Percentiles rank a stretch among this genome's conserved stretches.
Evolutionary conservation across 2,888 invertebrate genomes (phyloP).

Genomic region (Plagodis pulveraria): DNA sequence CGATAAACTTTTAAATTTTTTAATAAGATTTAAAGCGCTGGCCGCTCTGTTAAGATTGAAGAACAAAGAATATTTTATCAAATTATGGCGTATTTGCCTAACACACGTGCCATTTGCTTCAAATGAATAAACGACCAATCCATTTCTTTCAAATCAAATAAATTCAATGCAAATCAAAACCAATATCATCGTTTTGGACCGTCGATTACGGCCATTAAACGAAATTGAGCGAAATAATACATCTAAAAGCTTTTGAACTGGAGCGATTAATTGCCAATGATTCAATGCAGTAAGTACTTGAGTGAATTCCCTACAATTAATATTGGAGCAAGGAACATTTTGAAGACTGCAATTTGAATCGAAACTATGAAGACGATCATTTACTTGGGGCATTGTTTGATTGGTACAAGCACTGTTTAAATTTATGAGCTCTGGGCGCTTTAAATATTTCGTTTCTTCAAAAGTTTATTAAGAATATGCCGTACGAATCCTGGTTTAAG

Average conservation of each 20-base stretch:
- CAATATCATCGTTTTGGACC: conserved; percentile 20
- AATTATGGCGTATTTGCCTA: too few relatives aligned
- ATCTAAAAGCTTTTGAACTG: conserved; percentile 39
- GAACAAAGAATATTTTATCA: too few relatives aligned
- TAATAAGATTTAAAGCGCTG: too few relatives aligned
- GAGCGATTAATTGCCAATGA: conserved; percentile 46
- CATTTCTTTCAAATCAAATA: too few relatives aligned
- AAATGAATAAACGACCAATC: too few relatives aligned
- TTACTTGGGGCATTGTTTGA: conserved; percentile 24
- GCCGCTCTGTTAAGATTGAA: too few relatives aligned
- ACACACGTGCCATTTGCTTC: too few relatives aligned
- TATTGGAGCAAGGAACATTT: conserved; percentile 46
- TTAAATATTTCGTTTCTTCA: too few relatives aligned
- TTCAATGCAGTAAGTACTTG: conserved; percentile 42
- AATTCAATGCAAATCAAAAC: conserved; percentile 4
- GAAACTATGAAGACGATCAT: conserved; percentile 32
- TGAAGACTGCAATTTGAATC: conserved; percentile 41
- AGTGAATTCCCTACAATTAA: conserved; percentile 49
- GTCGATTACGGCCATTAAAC: conserved; percentile 7
- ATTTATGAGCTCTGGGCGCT: too few relatives aligned
- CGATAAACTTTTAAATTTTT: too few relatives aligned
- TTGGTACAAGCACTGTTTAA: conserved; percentile 25
- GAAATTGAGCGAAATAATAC: conserved; percentile 32
- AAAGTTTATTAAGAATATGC: too few relatives aligned
- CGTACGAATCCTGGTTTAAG: too few relatives aligned